phyloP scores from a whole-genome alignment of 2,888 invertebrate genomes.

The Pandemis heparana region DNA sequence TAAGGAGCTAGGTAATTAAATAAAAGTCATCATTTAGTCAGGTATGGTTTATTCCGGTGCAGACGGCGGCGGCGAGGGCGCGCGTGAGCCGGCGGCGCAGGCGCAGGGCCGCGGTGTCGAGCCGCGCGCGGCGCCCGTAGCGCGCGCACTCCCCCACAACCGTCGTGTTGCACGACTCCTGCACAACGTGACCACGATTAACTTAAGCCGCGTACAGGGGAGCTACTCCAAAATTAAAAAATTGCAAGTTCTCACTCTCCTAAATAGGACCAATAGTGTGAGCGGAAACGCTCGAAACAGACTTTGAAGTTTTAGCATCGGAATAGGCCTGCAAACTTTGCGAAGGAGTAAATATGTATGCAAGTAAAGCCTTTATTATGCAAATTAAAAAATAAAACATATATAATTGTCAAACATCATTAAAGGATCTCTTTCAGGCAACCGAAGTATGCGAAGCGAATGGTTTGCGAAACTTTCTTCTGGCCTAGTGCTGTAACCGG shows the following conservation, averaged over 20 bases:
- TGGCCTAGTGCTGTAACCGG: no score
- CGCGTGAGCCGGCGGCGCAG: slow-evolving; percentile 61
- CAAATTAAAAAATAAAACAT: no score
- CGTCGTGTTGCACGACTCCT: slow-evolving; percentile 81
- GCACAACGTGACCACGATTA: slow-evolving; percentile 56
- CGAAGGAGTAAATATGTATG: no score
- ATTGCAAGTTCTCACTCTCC: no score
- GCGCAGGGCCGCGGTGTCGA: slow-evolving; percentile 72
- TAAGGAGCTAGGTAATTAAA: slow-evolving; percentile 21
- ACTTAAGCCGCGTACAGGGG: neutral
- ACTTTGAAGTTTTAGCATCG: no score
- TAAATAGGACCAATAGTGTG: no score
- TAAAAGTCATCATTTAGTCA: slow-evolving; percentile 48
- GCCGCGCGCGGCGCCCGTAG: slow-evolving; percentile 67
- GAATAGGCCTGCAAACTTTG: no score
- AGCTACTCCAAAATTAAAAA: no score
- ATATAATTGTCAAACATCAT: no score
- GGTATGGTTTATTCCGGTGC: slow-evolving; percentile 66
- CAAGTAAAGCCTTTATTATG: no score
- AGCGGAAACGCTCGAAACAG: no score
- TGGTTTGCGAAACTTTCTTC: neutral
- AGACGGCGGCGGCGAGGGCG: slow-evolving; percentile 63
- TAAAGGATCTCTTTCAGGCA: no score
- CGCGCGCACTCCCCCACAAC: slow-evolving; percentile 73
- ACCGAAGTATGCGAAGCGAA: neutral